Percentiles rank a stretch among this genome's conserved stretches.
Conservation (phyloP, 2,113 vertebrate genomes). For the Lagopus muta region DNA sequence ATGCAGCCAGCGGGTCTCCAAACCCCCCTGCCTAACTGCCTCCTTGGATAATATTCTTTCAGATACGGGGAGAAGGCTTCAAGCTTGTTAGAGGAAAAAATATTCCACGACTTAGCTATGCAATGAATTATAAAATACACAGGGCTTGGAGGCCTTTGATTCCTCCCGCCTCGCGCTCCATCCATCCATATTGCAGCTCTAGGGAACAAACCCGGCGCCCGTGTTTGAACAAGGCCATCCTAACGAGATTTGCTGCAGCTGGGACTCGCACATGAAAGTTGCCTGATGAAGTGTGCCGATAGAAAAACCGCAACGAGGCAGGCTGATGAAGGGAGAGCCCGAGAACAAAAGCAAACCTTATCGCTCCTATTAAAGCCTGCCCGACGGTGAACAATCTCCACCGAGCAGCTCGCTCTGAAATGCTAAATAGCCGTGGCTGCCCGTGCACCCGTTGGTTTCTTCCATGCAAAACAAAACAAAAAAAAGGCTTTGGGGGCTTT, state of each 20-base stretch:
- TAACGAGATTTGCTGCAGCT: constrained; percentile 65
- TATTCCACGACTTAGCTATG: constrained; percentile 61
- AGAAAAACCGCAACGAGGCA: constrained; percentile 13
- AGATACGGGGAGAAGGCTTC: constrained; percentile 30
- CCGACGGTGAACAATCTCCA: constrained; percentile 38
- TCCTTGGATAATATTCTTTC: constrained; percentile 53
- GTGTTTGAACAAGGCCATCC: constrained; percentile 55
- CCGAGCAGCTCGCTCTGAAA: constrained; percentile 43
- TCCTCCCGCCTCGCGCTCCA: constrained; percentile 7
- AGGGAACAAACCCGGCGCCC: constrained; percentile 23
- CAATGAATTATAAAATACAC: constrained; percentile 78
- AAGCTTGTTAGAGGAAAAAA: constrained; percentile 61
- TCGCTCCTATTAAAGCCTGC: constrained; percentile 54
- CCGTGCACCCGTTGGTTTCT: neutral
- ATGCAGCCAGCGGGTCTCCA: neutral
- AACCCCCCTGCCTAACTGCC: neutral
- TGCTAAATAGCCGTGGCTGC: constrained; percentile 54
- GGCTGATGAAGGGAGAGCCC: constrained; percentile 48
- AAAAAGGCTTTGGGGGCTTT: neutral
- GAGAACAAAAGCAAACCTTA: constrained; percentile 66
- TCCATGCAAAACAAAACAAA: neutral
- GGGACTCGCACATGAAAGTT: constrained; percentile 59
- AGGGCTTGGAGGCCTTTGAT: constrained; percentile 61
- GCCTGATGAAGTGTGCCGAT: constrained; percentile 22
- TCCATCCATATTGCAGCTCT: constrained; percentile 29